Evolutionary conservation across 2,888 invertebrate species (phyloP).

Genomic region (Autographa gamma): DNA sequence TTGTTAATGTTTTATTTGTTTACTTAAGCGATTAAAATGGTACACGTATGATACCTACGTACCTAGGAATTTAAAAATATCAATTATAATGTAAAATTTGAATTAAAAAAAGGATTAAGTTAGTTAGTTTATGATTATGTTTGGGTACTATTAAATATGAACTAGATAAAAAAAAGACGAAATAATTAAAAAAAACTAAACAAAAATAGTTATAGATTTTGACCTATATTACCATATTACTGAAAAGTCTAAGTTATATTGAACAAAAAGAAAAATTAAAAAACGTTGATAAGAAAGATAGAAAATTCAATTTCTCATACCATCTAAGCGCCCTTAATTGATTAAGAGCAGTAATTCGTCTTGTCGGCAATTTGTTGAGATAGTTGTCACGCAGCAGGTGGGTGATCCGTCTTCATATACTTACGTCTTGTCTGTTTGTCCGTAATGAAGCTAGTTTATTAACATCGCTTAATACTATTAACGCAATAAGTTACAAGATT

Average conservation of each 20-base stretch:
- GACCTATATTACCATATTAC: too few relatives aligned
- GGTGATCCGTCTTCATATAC: constrained; percentile 37
- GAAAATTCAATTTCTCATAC: neutral
- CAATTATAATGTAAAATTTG: too few relatives aligned
- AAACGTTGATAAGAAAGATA: too few relatives aligned
- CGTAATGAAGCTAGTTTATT: constrained; percentile 2
- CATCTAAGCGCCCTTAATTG: neutral
- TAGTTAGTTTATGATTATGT: too few relatives aligned
- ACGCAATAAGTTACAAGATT: neutral
- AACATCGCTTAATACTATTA: neutral
- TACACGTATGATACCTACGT: neutral
- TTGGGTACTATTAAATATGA: too few relatives aligned
- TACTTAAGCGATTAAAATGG: neutral
- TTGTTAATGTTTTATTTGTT: constrained; percentile 1
- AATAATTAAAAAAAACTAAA: too few relatives aligned
- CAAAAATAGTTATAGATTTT: too few relatives aligned
- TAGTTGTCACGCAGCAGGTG: constrained; percentile 48
- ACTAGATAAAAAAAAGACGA: too few relatives aligned
- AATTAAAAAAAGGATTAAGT: too few relatives aligned
- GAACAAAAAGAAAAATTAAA: too few relatives aligned
- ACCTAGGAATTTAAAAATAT: too few relatives aligned
- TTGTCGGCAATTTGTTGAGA: neutral
- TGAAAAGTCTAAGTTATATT: too few relatives aligned
- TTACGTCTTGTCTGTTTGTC: constrained; percentile 11
- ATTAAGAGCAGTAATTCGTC: constrained; percentile 28